Evolutionary conservation across 2,113 vertebrate genomes (phyloP).

Genomic region (Pholis gunnellus): DNA sequence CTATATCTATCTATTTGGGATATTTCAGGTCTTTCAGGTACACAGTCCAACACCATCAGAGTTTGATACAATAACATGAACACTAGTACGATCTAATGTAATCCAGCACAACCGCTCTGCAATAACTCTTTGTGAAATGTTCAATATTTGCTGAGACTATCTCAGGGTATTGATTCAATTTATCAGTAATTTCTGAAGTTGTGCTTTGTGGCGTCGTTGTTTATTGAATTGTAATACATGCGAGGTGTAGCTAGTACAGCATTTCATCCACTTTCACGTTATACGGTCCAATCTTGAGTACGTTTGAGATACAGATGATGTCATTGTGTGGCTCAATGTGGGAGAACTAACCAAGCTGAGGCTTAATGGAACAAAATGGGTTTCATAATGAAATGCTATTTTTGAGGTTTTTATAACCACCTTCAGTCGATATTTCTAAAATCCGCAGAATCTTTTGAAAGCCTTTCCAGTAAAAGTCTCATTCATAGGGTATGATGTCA

Average conservation of each 20-base stretch:
- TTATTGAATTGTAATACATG: conserved; percentile 37
- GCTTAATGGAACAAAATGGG: neutral
- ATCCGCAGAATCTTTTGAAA: neutral
- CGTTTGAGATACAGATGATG: neutral
- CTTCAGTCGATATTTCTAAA: conserved; percentile 18
- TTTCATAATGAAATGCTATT: conserved; percentile 24
- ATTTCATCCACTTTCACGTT: neutral
- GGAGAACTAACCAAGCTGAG: conserved; percentile 10
- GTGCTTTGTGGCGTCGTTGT: conserved; percentile 12
- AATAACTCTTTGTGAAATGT: conserved; percentile 26
- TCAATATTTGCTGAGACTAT: conserved; percentile 31
- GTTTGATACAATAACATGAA: conserved; percentile 11
- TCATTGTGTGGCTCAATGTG: conserved; percentile 6
- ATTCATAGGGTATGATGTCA: neutral
- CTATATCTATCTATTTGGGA: neutral
- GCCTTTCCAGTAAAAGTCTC: neutral
- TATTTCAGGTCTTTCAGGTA: conserved; percentile 1
- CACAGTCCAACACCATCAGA: neutral
- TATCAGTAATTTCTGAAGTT: conserved; percentile 20
- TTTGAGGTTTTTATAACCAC: conserved; percentile 12
- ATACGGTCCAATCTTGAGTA: neutral
- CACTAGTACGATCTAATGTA: conserved; percentile 7
- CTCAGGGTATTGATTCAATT: conserved; percentile 32
- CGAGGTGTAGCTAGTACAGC: neutral
- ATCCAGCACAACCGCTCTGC: conserved; percentile 25